Conservation (phyloP, 2,888 invertebrate genomes). For the Eilema caniola region DNA sequence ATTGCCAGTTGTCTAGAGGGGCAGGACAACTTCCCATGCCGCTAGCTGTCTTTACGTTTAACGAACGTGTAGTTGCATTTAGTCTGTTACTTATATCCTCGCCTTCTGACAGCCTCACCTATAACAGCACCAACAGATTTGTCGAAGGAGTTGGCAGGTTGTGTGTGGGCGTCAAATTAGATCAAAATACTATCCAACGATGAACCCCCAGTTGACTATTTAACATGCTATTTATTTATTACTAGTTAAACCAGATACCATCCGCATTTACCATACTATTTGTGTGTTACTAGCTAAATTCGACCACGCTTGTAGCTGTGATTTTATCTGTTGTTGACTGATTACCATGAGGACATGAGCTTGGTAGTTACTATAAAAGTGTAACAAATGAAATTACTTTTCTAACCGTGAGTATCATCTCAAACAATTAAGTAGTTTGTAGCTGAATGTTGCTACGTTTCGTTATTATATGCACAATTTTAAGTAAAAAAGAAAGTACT, state of each 20-base stretch:
- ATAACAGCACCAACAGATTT: background rate
- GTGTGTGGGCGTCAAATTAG: background rate
- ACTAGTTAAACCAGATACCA: no score
- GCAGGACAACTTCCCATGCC: background rate
- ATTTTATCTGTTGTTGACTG: no score
- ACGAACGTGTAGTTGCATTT: background rate
- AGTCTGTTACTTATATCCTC: background rate
- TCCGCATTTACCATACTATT: background rate
- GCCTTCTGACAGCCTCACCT: background rate
- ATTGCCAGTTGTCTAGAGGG: no score
- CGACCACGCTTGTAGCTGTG: no score
- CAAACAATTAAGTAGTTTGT: slow-evolving; percentile 2
- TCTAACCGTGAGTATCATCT: background rate
- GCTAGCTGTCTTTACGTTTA: no score
- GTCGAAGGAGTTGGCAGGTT: background rate
- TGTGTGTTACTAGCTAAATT: background rate
- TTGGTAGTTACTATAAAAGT: background rate
- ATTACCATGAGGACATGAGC: background rate
- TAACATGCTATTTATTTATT: background rate
- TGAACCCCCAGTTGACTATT: background rate
- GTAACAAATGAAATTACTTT: background rate
- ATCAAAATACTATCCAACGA: background rate
- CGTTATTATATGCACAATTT: background rate
- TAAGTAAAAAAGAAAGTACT: slow-evolving; percentile 4
- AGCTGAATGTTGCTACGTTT: background rate